These are phyloP conservation scores for Cheilosia scutellata DNA, from an alignment of 2,888 invertebrate genomes.

Conservation along the genomic window DNA sequence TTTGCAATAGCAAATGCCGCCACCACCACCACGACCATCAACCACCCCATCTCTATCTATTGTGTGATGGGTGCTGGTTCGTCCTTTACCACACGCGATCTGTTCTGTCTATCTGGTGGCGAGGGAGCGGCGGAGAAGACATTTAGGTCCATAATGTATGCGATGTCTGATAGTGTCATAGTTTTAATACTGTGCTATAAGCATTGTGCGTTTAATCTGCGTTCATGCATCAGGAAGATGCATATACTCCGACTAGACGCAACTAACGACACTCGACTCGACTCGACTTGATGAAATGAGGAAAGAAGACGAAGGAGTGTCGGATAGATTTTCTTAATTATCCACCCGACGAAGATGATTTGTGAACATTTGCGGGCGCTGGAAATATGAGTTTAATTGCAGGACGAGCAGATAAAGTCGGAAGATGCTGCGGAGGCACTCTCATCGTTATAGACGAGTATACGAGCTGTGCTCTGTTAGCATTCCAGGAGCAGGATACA, in stretches of 20 bases:
- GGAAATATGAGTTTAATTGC: conserved; percentile 51
- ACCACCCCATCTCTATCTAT: neutral
- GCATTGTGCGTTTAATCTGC: conserved; percentile 45
- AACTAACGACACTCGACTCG: conserved; percentile 54
- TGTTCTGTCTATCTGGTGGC: neutral
- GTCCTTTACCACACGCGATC: neutral
- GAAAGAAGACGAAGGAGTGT: neutral
- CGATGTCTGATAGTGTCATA: conserved; percentile 56
- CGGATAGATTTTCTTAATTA: conserved; percentile 66
- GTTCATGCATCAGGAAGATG: conserved; percentile 42
- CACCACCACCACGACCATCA: too few relatives aligned
- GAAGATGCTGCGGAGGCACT: neutral
- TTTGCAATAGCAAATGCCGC: neutral
- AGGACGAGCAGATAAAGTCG: conserved; percentile 3
- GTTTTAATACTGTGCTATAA: conserved; percentile 18
- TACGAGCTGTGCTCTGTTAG: neutral
- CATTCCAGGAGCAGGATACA: neutral
- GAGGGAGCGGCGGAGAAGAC: conserved; percentile 3
- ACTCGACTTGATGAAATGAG: conserved; percentile 2
- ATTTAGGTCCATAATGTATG: conserved; percentile 58
- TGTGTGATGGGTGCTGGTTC: neutral
- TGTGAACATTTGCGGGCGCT: conserved; percentile 24
- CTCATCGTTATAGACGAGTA: neutral
- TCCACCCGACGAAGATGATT: conserved; percentile 58
- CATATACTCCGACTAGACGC: conserved; percentile 17